Percentiles rank a stretch among this genome's conserved stretches.
Conservation (phyloP, 2,113 vertebrate genomes). For the Condylura cristata region DNA sequence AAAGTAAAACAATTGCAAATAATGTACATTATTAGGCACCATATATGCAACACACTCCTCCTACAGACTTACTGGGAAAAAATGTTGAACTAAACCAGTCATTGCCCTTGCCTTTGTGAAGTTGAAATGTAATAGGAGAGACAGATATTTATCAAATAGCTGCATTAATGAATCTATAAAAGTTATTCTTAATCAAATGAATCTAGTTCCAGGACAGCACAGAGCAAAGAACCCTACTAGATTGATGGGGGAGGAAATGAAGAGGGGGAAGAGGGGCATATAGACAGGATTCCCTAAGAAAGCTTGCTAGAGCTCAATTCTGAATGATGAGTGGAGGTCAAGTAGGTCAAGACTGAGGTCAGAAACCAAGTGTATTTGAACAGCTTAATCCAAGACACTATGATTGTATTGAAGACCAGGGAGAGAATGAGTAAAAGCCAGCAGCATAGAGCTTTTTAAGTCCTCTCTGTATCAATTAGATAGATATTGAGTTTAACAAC, state of each 20-base stretch:
- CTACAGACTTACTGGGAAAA: not conserved
- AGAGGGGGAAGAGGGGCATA: not conserved
- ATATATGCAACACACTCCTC: not conserved
- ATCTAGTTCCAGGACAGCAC: not conserved
- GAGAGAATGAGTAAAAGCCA: not conserved
- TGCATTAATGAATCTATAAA: not conserved
- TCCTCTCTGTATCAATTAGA: not conserved
- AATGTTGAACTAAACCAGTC: not conserved
- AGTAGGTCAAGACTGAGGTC: not conserved
- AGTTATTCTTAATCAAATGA: not conserved
- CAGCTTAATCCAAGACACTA: not conserved
- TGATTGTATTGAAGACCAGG: not conserved
- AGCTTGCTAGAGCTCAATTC: not conserved
- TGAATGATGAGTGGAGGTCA: not conserved
- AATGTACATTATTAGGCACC: too few relatives aligned
- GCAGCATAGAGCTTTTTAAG: not conserved
- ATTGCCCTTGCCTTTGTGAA: not conserved
- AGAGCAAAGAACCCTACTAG: not conserved
- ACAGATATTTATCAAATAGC: not conserved
- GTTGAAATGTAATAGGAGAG: not conserved
- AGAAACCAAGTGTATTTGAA: not conserved
- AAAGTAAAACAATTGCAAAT: too few relatives aligned
- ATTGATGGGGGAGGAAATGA: not conserved
- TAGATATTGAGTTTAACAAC: not conserved
- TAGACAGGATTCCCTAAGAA: not conserved